Conservation (phyloP, 2,888 invertebrate genomes). For the Pristionchus exspectatus region DNA sequence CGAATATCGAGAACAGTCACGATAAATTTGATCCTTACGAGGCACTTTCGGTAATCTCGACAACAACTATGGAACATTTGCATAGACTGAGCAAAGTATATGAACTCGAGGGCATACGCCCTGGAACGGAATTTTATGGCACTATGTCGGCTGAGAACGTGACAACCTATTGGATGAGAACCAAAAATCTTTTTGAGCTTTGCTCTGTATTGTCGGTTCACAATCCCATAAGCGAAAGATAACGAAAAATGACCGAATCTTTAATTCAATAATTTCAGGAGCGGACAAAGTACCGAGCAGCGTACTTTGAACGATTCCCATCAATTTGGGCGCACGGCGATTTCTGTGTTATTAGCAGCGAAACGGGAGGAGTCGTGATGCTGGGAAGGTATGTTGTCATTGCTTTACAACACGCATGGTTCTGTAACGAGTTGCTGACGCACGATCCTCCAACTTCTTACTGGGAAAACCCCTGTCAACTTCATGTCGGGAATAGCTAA, state of each 20-base stretch:
- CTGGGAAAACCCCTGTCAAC: background rate
- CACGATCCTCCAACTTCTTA: too few relatives aligned
- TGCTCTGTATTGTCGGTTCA: too few relatives aligned
- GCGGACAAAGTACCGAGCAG: slow-evolving; percentile 62
- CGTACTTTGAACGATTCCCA: slow-evolving; percentile 70
- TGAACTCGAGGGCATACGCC: background rate
- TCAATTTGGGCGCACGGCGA: slow-evolving; percentile 84
- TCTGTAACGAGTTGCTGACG: slow-evolving; percentile 64
- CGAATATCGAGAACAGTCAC: slow-evolving; percentile 77
- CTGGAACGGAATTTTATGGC: slow-evolving; percentile 63
- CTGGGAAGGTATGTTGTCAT: slow-evolving; percentile 79
- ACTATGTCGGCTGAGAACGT: too few relatives aligned
- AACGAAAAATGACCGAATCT: too few relatives aligned
- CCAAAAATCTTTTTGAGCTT: too few relatives aligned
- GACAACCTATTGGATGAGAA: too few relatives aligned
- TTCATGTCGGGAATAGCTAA: background rate
- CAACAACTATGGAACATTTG: background rate
- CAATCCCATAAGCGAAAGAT: too few relatives aligned
- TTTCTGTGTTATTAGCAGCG: slow-evolving; percentile 81
- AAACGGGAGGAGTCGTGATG: slow-evolving; percentile 83
- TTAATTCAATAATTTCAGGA: slow-evolving; percentile 57
- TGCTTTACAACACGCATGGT: slow-evolving; percentile 60
- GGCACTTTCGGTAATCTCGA: too few relatives aligned
- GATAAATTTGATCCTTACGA: too few relatives aligned
- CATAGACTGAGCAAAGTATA: slow-evolving; percentile 74